These are phyloP conservation scores for Typhlichthys subterraneus DNA, from an alignment of 2,797 vertebrate genomes.

Conservation along the genomic window DNA sequence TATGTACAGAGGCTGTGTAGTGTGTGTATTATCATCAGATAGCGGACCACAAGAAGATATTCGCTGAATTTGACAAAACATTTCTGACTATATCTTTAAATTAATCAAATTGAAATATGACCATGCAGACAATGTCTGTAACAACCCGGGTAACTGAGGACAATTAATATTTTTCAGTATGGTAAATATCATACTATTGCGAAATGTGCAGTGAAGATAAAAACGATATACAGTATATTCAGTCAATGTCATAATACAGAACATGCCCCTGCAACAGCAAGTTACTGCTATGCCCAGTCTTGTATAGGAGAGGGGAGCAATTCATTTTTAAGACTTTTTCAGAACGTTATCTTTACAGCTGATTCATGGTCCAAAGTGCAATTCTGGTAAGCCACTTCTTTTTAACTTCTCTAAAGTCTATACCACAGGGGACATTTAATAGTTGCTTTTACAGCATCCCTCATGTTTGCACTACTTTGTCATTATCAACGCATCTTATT, in stretches of 20 bases:
- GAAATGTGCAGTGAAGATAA: constrained; percentile 33
- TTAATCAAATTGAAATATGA: neutral
- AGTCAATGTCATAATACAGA: constrained; percentile 33
- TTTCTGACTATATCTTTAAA: too few relatives aligned
- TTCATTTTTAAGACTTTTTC: too few relatives aligned
- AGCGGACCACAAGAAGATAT: too few relatives aligned
- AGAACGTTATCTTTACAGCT: constrained; percentile 23
- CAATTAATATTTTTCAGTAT: constrained; percentile 28
- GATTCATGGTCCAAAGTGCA: constrained; percentile 31
- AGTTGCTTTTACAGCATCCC: constrained; percentile 5
- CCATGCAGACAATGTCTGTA: constrained; percentile 16
- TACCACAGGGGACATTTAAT: constrained; percentile 6
- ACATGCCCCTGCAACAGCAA: constrained; percentile 35
- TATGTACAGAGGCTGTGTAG: too few relatives aligned
- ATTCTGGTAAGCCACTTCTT: constrained; percentile 30
- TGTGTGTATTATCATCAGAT: too few relatives aligned
- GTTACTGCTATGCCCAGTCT: constrained; percentile 35
- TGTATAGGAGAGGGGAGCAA: constrained; percentile 13
- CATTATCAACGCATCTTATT: constrained; percentile 35
- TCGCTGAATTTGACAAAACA: neutral
- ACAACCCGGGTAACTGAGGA: neutral
- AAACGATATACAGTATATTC: constrained; percentile 46
- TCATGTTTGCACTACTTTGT: neutral
- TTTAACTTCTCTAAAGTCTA: constrained; percentile 37
- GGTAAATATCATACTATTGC: constrained; percentile 30